A percentile compares a stretch with the other conserved stretches of the same genome.
These are phyloP conservation scores for Megamerina dolium DNA, from an alignment of 2,888 invertebrate genomes.

Conservation along the genomic window DNA sequence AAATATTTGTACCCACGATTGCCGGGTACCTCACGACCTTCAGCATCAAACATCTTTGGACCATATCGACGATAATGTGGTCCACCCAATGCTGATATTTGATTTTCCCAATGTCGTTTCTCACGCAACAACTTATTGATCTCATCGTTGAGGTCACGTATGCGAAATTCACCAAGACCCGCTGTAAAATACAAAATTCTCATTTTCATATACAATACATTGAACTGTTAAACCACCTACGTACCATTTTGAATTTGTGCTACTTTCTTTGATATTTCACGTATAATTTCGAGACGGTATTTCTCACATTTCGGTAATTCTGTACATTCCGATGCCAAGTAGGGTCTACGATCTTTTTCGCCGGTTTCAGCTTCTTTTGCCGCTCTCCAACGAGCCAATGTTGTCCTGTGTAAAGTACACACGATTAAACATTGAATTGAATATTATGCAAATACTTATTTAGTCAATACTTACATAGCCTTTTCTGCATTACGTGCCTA, in stretches of 20 bases:
- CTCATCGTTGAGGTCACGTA: constrained; percentile 97
- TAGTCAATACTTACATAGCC: constrained; percentile 86
- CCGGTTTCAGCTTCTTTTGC: constrained; percentile 90
- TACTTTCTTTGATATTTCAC: constrained; percentile 97
- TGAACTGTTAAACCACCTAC: not conserved
- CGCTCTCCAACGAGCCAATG: constrained; percentile 95
- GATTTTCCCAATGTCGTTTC: constrained; percentile 96
- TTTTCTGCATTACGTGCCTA: constrained; percentile 97
- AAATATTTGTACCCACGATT: constrained; percentile 98
- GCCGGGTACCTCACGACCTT: constrained; percentile 94
- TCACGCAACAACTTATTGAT: constrained; percentile 96
- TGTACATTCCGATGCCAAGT: constrained; percentile 90
- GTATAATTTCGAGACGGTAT: constrained; percentile 93
- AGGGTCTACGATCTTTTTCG: constrained; percentile 82
- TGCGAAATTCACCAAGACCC: constrained; percentile 97
- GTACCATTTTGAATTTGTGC: constrained; percentile 96
- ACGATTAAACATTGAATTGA: no score
- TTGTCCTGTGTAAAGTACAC: constrained; percentile 59
- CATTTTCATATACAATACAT: not conserved
- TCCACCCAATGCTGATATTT: constrained; percentile 91
- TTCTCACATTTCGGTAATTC: constrained; percentile 90
- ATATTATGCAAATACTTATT: no score
- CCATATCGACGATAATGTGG: constrained; percentile 89
- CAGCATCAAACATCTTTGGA: constrained; percentile 88
- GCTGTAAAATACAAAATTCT: constrained; percentile 54